Evolutionary conservation across 2,888 invertebrate species (phyloP).

Genomic region (Cyclophora punctaria): DNA sequence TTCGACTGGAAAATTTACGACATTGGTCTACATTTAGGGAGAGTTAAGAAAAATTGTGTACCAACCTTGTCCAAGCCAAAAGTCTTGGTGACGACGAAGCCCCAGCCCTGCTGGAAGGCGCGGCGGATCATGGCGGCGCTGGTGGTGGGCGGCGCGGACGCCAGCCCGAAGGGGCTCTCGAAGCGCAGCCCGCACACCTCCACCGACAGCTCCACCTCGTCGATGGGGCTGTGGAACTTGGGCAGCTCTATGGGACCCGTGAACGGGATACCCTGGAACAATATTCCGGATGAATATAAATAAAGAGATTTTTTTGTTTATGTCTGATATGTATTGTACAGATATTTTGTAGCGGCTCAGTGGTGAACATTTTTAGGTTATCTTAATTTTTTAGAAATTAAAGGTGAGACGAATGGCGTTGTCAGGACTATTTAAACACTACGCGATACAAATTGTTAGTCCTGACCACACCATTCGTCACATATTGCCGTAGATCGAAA

Average conservation of each 20-base stretch:
- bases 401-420: no score
- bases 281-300: neutral
- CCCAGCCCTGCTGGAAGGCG: conserved; percentile 97
- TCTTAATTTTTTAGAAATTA: no score
- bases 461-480: no score
- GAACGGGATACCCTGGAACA: conserved; percentile 74
- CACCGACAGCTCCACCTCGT: conserved; percentile 94
- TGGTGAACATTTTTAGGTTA: no score
- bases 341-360: no score
- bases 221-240: conserved; percentile 93
- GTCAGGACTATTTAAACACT: no score
- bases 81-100: conserved; percentile 98
- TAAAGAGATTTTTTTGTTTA: neutral
- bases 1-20: no score
- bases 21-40: no score
- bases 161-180: conserved; percentile 97
- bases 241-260: conserved; percentile 84
- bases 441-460: no score
- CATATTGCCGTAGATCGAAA: no score
- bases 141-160: conserved; percentile 97
- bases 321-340: no score
- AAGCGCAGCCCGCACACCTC: conserved; percentile 95
- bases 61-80: conserved; percentile 92
- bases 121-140: conserved; percentile 95
- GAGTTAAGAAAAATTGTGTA: neutral